These are phyloP conservation scores for Cyclophora albipunctata DNA, from an alignment of 2,888 invertebrate species.

Conservation along the genomic window DNA sequence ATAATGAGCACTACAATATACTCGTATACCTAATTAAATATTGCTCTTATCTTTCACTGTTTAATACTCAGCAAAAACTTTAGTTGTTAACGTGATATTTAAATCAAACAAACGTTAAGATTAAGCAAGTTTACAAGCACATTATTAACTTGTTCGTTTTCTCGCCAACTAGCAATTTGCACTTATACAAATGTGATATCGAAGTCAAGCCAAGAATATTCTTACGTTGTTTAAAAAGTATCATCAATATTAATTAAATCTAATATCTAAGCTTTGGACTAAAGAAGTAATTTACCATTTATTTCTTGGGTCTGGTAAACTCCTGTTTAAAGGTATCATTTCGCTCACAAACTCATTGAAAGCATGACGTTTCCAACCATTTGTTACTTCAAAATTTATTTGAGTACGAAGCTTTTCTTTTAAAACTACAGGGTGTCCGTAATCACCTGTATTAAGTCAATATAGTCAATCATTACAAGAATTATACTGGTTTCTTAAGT, in stretches of 20 bases:
- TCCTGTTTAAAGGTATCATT: conserved; percentile 92
- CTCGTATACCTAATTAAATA: background rate
- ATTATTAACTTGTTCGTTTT: background rate
- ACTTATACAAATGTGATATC: background rate
- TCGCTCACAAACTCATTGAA: conserved; percentile 98
- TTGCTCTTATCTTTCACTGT: background rate
- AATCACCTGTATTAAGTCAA: conserved; percentile 26
- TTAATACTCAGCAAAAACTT: background rate
- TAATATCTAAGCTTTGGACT: too few relatives aligned
- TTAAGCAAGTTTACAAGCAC: conserved; percentile 10
- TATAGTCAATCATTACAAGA: too few relatives aligned
- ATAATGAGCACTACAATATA: background rate
- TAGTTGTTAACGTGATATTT: background rate
- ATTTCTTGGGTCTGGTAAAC: conserved; percentile 91
- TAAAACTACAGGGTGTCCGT: conserved; percentile 85
- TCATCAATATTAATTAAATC: too few relatives aligned
- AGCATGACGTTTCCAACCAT: conserved; percentile 96
- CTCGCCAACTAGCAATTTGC: background rate
- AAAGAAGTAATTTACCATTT: conserved; percentile 78
- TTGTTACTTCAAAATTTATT: conserved; percentile 86
- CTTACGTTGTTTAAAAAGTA: too few relatives aligned
- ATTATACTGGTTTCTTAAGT: too few relatives aligned
- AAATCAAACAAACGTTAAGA: background rate
- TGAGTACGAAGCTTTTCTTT: conserved; percentile 84
- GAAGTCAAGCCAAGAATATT: too few relatives aligned